Percentiles rank a stretch among this genome's conserved stretches.
Evolutionary conservation across 2,888 invertebrate species (phyloP).

Genomic region (Scotopteryx bipunctaria): DNA sequence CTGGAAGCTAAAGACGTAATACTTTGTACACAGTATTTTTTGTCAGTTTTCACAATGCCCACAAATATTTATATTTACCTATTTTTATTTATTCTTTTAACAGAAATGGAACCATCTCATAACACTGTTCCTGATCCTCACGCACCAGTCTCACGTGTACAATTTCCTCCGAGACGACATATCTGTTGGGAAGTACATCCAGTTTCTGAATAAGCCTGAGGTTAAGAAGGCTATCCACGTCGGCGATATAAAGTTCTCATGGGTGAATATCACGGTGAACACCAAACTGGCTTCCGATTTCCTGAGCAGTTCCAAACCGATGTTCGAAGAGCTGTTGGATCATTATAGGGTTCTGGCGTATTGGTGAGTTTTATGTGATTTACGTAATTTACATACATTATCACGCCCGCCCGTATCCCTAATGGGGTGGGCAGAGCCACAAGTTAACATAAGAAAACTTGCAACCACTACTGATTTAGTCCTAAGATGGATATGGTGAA

Average conservation of each 20-base stretch:
- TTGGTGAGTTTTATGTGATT: conserved; percentile 46
- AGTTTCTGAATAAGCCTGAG: conserved; percentile 49
- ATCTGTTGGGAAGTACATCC: conserved; percentile 45
- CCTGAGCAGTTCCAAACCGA: conserved; percentile 56
- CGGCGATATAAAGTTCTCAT: conserved; percentile 57
- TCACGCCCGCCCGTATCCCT: too few species aligned
- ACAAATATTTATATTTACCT: background rate
- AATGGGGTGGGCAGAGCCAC: too few species aligned
- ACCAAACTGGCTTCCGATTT: conserved; percentile 59
- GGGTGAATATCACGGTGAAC: conserved; percentile 66
- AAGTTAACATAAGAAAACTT: too few species aligned
- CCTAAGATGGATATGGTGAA: too few species aligned
- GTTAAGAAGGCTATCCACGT: conserved; percentile 69
- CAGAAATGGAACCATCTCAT: conserved; percentile 68
- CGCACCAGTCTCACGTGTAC: conserved; percentile 66
- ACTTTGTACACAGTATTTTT: background rate
- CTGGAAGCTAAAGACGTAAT: conserved; percentile 62
- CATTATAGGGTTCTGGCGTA: conserved; percentile 66
- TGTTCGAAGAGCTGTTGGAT: conserved; percentile 62
- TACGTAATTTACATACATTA: too few species aligned
- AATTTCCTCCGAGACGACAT: conserved; percentile 68
- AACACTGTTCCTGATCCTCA: conserved; percentile 49
- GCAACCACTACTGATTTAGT: too few species aligned
- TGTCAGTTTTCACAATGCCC: background rate
- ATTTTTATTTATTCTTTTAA: conserved; percentile 26